These are phyloP conservation scores for Macropus fuliginosus DNA, from an alignment of 2,797 vertebrate species.

Conservation along the genomic window DNA sequence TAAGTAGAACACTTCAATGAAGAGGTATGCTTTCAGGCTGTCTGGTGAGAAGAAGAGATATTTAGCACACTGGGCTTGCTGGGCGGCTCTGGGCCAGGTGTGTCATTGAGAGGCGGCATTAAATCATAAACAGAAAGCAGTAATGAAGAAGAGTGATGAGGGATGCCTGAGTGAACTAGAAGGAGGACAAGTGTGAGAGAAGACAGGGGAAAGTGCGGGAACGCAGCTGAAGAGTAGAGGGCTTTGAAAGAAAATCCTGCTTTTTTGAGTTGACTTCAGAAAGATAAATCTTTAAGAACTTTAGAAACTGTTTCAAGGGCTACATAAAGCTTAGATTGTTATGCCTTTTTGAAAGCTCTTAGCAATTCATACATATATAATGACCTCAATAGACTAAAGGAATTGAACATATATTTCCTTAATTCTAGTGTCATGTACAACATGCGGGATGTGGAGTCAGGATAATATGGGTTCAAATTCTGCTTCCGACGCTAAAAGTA, in stretches of 20 bases:
- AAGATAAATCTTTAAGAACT: background rate
- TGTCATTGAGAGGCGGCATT: background rate
- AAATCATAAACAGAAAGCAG: background rate
- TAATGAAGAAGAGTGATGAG: background rate
- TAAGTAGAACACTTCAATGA: background rate
- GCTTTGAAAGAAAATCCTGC: background rate
- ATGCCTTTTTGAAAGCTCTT: slow-evolving; percentile 13
- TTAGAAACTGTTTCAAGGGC: background rate
- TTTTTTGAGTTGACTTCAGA: background rate
- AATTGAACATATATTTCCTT: background rate
- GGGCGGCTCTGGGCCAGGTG: background rate
- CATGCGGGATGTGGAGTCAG: background rate
- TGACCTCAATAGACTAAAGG: background rate
- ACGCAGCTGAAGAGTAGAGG: background rate
- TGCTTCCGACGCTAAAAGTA: background rate
- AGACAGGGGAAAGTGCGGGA: background rate
- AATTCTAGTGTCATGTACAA: background rate
- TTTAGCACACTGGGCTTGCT: background rate
- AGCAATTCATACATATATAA: background rate
- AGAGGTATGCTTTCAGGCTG: slow-evolving; percentile 1
- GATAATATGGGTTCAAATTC: slow-evolving; percentile 11
- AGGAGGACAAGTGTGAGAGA: background rate
- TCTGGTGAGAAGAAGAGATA: background rate
- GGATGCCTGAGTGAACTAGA: background rate
- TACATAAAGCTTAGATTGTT: background rate